Percentiles rank a stretch among this genome's conserved stretches.
Conservation (phyloP, 1,140 invertebrate genomes). For the Hormaphis cornu region DNA sequence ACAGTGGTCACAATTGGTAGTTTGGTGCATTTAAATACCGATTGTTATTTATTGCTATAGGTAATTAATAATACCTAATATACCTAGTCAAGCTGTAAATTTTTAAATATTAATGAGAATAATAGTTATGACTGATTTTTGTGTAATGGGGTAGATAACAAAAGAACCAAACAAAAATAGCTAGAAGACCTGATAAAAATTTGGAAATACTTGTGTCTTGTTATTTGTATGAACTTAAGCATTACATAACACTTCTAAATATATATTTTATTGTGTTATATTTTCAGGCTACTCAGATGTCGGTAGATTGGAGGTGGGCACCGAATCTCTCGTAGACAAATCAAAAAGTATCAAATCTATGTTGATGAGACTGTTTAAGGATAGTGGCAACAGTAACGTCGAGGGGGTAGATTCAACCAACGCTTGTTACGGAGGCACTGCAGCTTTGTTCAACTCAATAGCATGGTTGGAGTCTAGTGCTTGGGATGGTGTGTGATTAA, state of each 20-base stretch:
- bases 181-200: no score
- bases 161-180: no score
- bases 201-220: no score
- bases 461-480: constrained; percentile 92
- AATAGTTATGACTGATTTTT: no score
- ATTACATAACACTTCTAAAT: not conserved
- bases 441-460: constrained; percentile 89
- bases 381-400: constrained; percentile 73
- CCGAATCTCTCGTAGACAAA: constrained; percentile 96
- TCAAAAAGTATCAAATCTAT: constrained; percentile 97
- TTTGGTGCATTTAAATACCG: not conserved
- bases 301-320: constrained; percentile 90
- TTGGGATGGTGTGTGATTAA: constrained; percentile 65
- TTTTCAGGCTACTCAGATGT: constrained; percentile 61
- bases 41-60: not conserved
- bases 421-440: constrained; percentile 97
- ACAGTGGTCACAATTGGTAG: no score
- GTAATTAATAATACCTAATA: not conserved
- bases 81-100: no score
- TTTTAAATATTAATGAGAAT: no score
- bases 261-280: not conserved
- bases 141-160: no score
- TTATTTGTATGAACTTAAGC: no score
- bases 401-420: constrained; percentile 96
- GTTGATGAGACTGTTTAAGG: constrained; percentile 90